Evolutionary conservation across 2,888 invertebrate species (phyloP), one percentile per base, ranked within the genome.

Genomic region (Malachius bipustulatus): DNA sequence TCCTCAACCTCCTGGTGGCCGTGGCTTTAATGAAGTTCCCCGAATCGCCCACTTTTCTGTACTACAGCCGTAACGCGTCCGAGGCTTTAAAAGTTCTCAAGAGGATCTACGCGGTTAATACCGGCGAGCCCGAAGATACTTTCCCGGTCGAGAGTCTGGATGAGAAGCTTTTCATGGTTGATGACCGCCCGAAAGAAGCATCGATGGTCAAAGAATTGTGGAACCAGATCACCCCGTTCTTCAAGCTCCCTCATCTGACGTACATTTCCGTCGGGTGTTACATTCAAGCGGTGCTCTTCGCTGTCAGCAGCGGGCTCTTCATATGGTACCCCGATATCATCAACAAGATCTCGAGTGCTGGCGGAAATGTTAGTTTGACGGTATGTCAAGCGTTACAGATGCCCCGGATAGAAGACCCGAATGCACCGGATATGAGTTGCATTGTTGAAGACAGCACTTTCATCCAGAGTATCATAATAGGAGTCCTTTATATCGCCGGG

Each of bases 41-140:
- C 0, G 88, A 88, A 54, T 87, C 82, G 42, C 87, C 88, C 0
- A 82, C 83, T 58, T 88, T 77, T 55, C 62, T 77, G 27, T 66
- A 76, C 26, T 71, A 77, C 1, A 72, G 70, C 34, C 77, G 78
- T 0, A 61, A 67, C 35, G 58, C 66, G 1, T 67, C 71, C 0
- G 66, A 68, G 27, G 77, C 82, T 1, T 52, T 84, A 31, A 46
- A 56, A 26, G 68, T 78, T 15, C 54, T 87, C 19, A 65, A 66
- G 35, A 54, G 51, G 2, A 76, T 84, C 41, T 83, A 71, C 47
- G 62, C 67, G 2, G 53, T 49, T 1, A 78, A 78, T 47, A 63
- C 65, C 26, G 67, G 70, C 2, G 55, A 56, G 2, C 38, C 34
- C n/a, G 31, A 38, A 33, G 36, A 43, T 3, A 32, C 31, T 13